A percentile compares a stretch with the other conserved stretches of the same genome.
These are phyloP conservation scores for Neelides sp. DNA, from an alignment of 1,140 invertebrate species.

Conservation along the genomic window DNA sequence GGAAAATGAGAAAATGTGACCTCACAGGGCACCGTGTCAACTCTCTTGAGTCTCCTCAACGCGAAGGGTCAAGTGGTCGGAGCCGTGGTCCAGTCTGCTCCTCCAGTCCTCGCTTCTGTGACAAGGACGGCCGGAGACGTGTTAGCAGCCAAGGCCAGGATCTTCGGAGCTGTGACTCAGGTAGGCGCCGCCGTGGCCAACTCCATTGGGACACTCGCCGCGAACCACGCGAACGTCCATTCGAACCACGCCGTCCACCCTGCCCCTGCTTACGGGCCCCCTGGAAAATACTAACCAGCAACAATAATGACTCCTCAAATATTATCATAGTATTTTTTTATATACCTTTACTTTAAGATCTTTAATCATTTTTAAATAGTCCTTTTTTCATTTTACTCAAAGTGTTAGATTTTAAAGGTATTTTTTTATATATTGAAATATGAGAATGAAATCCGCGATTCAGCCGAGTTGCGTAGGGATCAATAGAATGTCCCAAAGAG, in stretches of 20 bases:
- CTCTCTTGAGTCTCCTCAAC: slow-evolving; percentile 29
- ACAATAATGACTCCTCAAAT: too few species aligned
- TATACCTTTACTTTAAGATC: too few species aligned
- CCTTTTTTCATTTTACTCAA: too few species aligned
- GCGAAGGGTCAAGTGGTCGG: slow-evolving; percentile 32
- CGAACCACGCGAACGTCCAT: slow-evolving; percentile 23
- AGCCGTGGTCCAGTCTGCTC: slow-evolving; percentile 30
- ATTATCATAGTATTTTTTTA: too few species aligned
- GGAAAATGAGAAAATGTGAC: neutral
- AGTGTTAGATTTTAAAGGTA: too few species aligned
- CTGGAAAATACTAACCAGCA: slow-evolving; percentile 26
- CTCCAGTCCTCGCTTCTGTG: slow-evolving; percentile 30
- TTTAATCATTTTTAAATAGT: too few species aligned
- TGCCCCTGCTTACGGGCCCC: slow-evolving; percentile 19
- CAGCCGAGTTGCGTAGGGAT: too few species aligned
- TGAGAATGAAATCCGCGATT: too few species aligned
- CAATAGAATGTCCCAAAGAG: too few species aligned
- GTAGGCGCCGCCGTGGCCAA: slow-evolving; percentile 31
- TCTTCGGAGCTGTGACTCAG: slow-evolving; percentile 32
- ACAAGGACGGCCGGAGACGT: slow-evolving; percentile 31
- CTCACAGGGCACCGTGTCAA: slow-evolving; percentile 30
- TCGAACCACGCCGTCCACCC: slow-evolving; percentile 8
- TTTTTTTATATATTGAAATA: too few species aligned
- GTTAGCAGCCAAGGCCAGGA: slow-evolving; percentile 30
- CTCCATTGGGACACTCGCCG: slow-evolving; percentile 27